Evolutionary conservation across 2,113 vertebrate species (phyloP).

Genomic region (Variabilichromis moorii): DNA sequence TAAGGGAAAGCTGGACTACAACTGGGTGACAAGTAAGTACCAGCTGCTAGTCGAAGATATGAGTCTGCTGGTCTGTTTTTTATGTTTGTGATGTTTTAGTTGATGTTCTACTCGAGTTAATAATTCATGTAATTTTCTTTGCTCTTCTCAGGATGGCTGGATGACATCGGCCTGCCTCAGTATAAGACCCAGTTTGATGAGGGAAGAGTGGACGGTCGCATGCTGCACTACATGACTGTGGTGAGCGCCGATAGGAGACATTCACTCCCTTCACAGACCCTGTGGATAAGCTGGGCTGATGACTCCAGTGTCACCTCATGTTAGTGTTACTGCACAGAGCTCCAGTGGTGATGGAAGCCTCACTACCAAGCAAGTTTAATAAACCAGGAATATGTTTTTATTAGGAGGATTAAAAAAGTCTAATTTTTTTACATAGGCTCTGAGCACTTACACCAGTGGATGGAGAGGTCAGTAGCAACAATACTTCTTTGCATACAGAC

Average conservation of each 20-base stretch:
- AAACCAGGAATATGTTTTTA: neutral
- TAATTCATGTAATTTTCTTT: neutral
- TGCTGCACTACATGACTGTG: conserved; percentile 97
- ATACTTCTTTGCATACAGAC: neutral
- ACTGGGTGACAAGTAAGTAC: conserved; percentile 94
- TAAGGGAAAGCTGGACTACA: conserved; percentile 92
- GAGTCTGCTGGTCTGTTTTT: neutral
- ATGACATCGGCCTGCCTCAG: conserved; percentile 96
- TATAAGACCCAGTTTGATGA: conserved; percentile 99
- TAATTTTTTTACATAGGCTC: neutral
- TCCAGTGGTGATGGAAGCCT: neutral
- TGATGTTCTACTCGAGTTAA: neutral
- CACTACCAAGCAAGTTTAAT: neutral
- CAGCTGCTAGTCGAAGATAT: neutral
- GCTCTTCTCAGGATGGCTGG: conserved; percentile 85
- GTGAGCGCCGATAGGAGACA: conserved; percentile 70
- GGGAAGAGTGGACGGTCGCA: conserved; percentile 88
- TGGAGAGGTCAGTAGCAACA: neutral
- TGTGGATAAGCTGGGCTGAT: neutral
- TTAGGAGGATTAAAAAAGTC: neutral
- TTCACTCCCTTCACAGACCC: neutral
- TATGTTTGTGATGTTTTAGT: neutral
- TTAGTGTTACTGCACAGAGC: neutral
- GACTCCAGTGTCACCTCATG: neutral
- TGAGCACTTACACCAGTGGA: neutral